These are phyloP conservation scores for Cephus pygmeus DNA, from an alignment of 2,888 invertebrate genomes.

Conservation along the genomic window DNA sequence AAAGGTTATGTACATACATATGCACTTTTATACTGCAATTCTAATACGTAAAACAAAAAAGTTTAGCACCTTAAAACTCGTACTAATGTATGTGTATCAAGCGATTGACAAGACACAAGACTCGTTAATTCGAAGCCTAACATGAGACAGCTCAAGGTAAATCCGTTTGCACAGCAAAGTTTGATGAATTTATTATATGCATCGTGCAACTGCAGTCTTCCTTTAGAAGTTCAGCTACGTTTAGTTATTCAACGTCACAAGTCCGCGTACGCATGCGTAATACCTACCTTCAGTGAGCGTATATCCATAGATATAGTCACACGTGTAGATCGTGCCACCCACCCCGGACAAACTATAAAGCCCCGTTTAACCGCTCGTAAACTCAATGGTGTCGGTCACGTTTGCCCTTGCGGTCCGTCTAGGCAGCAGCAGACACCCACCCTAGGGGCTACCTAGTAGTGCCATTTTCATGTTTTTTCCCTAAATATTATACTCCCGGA, in stretches of 20 bases:
- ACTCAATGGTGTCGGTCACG: slow-evolving; percentile 61
- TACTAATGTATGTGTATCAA: neutral
- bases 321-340: slow-evolving; percentile 10
- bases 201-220: neutral
- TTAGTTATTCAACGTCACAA: neutral
- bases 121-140: neutral
- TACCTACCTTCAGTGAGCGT: neutral
- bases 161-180: slow-evolving; percentile 40
- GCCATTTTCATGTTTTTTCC: neutral
- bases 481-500: neutral
- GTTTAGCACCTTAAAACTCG: neutral
- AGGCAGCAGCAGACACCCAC: slow-evolving; percentile 29
- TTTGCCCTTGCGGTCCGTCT: slow-evolving; percentile 52
- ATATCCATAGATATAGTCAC: neutral
- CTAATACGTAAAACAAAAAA: neutral
- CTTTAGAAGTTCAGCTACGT: slow-evolving; percentile 28
- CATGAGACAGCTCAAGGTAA: slow-evolving; percentile 33
- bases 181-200: slow-evolving; percentile 31
- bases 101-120: neutral
- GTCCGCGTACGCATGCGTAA: neutral
- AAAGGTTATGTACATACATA: no score
- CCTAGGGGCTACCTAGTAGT: neutral
- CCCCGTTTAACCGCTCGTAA: slow-evolving; percentile 61
- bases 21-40: neutral
- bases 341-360: slow-evolving; percentile 53